Conservation (phyloP, 2,113 vertebrate genomes). For the Semnopithecus entellus region DNA sequence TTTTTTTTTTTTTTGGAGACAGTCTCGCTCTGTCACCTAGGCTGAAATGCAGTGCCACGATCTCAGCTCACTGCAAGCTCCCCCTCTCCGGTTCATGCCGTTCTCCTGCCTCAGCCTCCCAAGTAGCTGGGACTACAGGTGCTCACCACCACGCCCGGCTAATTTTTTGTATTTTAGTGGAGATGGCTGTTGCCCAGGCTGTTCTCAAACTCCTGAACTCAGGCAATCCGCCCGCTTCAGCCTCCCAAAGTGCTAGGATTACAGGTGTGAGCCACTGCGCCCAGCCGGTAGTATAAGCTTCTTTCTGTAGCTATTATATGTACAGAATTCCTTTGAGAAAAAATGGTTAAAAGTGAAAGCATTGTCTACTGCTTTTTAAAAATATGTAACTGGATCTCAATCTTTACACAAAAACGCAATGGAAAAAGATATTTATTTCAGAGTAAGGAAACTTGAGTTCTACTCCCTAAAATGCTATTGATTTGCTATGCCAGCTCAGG, state of each 20-base stretch:
- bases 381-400: neutral
- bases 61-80: too few relatives aligned
- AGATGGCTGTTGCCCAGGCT: too few relatives aligned
- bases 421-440: neutral
- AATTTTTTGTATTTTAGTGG: too few relatives aligned
- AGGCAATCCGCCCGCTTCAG: fast-evolving
- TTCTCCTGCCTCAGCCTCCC: too few relatives aligned
- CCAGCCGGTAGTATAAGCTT: too few relatives aligned
- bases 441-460: neutral
- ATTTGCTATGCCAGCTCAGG: neutral
- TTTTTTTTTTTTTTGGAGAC: too few relatives aligned
- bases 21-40: too few relatives aligned
- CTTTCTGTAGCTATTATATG: neutral
- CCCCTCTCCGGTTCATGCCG: fast-evolving
- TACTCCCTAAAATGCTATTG: neutral
- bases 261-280: too few relatives aligned
- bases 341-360: neutral
- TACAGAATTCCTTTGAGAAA: slow-evolving; percentile 26
- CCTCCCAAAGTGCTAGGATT: too few relatives aligned
- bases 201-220: too few relatives aligned
- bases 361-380: neutral
- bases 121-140: too few relatives aligned
- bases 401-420: neutral
- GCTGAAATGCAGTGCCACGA: too few relatives aligned
- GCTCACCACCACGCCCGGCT: fast-evolving